Percentiles rank a stretch among this genome's conserved stretches.
These are phyloP conservation scores for Dolichallabes microphthalmus DNA, from an alignment of 2,113 vertebrate species.

Conservation along the genomic window DNA sequence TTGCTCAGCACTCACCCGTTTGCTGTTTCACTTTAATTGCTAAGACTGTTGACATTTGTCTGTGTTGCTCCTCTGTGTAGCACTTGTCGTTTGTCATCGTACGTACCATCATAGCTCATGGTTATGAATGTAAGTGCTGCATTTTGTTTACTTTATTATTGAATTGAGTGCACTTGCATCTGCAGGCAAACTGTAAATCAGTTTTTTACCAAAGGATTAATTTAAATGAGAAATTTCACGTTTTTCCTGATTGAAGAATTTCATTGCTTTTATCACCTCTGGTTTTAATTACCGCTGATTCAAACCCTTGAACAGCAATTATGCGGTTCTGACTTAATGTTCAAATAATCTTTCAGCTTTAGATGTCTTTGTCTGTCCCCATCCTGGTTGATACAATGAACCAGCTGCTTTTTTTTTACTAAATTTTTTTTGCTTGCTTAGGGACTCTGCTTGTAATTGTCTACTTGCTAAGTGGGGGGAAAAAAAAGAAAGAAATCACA, in stretches of 20 bases:
- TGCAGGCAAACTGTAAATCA: neutral
- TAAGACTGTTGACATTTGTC: neutral
- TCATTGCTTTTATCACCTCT: neutral
- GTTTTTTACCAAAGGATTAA: neutral
- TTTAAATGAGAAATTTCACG: neutral
- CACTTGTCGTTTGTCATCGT: accelerated
- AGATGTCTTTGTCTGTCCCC: neutral
- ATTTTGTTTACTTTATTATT: neutral
- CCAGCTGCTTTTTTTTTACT: neutral
- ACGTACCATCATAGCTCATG: neutral
- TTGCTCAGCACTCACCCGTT: neutral
- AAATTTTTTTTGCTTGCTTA: neutral
- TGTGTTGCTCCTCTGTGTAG: neutral
- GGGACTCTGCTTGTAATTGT: neutral
- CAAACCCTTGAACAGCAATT: neutral
- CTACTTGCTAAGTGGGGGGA: neutral
- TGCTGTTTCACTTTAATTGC: neutral
- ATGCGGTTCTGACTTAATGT: neutral
- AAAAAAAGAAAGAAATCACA: neutral
- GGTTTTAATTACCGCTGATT: neutral
- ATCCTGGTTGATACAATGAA: neutral
- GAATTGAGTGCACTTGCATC: neutral
- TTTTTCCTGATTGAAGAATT: neutral
- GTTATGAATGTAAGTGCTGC: neutral
- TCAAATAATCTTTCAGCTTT: too few species aligned